Conservation (phyloP, 2,113 vertebrate species). For the Ophiodon elongatus region DNA sequence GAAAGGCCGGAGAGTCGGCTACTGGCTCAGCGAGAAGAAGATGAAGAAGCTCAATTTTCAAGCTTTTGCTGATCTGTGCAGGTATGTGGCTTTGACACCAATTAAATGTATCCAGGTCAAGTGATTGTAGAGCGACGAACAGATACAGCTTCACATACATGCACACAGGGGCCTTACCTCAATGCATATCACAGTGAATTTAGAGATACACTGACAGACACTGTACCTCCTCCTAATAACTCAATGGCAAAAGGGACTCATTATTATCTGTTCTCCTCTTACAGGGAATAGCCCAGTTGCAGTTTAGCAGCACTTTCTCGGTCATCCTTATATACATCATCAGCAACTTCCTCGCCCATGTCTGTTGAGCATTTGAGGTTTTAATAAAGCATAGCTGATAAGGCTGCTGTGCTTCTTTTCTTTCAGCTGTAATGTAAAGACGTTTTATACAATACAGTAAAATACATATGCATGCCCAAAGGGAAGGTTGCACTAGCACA, state of each 20-base stretch:
- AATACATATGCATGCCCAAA: not conserved
- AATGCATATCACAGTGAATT: slow-evolving; percentile 8
- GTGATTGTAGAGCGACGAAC: not conserved
- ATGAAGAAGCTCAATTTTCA: slow-evolving; percentile 98
- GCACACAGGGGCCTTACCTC: not conserved
- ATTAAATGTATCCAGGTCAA: not conserved
- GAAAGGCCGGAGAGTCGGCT: slow-evolving; percentile 94
- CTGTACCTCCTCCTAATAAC: not conserved
- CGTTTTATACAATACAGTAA: not conserved
- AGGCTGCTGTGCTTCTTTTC: slow-evolving; percentile 4
- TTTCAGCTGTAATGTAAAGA: not conserved
- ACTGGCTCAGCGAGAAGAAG: slow-evolving; percentile 99
- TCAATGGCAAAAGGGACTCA: not conserved
- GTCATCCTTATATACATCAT: not conserved
- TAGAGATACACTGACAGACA: not conserved
- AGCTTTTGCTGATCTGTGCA: slow-evolving; percentile 97
- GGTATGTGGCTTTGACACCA: slow-evolving; percentile 78
- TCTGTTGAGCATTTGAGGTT: not conserved
- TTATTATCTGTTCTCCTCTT: slow-evolving; percentile 3
- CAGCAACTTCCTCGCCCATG: not conserved
- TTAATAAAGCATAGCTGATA: not conserved
- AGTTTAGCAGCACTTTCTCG: not conserved
- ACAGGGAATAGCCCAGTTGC: not conserved
- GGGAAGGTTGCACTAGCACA: not conserved
- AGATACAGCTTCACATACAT: not conserved